These are phyloP conservation scores for Dynastes grantii DNA, from an alignment of 2,888 invertebrate genomes.

Conservation along the genomic window DNA sequence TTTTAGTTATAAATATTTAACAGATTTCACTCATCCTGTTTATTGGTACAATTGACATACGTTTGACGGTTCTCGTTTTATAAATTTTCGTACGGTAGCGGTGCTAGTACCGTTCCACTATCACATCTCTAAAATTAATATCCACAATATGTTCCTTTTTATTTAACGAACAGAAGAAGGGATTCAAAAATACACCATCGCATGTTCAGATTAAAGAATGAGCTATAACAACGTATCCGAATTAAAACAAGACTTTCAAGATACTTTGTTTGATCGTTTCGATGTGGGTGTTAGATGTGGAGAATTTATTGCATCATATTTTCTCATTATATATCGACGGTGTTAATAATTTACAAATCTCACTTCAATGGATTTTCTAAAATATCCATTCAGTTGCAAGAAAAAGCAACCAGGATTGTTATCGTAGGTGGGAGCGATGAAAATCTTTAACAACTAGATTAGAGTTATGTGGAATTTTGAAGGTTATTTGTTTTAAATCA, in stretches of 20 bases:
- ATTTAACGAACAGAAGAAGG: background rate
- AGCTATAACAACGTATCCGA: too few species aligned
- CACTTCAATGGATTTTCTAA: background rate
- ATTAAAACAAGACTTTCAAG: too few species aligned
- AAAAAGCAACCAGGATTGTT: background rate
- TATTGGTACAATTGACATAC: slow-evolving; percentile 20
- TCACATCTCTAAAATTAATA: background rate
- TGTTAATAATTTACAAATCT: background rate
- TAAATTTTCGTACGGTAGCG: too few species aligned
- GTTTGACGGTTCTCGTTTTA: slow-evolving; percentile 1
- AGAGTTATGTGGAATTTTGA: too few species aligned
- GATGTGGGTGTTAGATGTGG: background rate
- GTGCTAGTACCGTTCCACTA: too few species aligned
- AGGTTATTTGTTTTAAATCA: too few species aligned
- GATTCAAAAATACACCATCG: too few species aligned
- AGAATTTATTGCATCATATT: slow-evolving; percentile 15
- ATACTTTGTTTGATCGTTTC: background rate
- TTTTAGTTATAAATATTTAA: slow-evolving; percentile 29
- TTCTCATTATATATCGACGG: background rate
- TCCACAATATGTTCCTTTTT: slow-evolving; percentile 6
- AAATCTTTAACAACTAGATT: background rate
- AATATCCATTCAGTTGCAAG: background rate
- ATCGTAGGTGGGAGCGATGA: background rate
- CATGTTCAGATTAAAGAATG: too few species aligned
- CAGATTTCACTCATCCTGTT: slow-evolving; percentile 10